Conservation (phyloP, 2,888 invertebrate species). For the Protophormia terraenovae region DNA sequence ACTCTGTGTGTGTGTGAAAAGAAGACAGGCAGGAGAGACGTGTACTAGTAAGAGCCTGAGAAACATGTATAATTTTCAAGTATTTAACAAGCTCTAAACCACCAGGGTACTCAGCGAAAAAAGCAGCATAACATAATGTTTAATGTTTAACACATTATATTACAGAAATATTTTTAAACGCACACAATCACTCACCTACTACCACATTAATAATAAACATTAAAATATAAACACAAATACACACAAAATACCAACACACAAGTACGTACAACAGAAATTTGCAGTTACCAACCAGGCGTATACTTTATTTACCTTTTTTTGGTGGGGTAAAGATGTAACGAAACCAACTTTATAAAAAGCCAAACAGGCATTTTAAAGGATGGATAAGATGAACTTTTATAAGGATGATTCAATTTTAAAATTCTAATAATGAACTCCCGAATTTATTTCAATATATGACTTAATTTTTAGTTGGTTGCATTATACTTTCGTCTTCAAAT, state of each 20-base stretch:
- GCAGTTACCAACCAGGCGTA: background rate
- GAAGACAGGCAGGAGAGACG: background rate
- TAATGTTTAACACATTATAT: conserved; percentile 62
- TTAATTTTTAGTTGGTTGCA: background rate
- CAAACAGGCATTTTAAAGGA: background rate
- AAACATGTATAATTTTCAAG: conserved; percentile 56
- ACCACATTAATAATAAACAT: background rate
- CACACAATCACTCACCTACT: background rate
- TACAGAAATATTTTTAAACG: background rate
- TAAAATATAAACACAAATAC: background rate
- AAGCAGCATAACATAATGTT: conserved; percentile 42
- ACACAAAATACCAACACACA: background rate
- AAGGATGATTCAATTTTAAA: too few relatives aligned
- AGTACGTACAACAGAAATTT: background rate
- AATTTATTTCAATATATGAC: too few relatives aligned
- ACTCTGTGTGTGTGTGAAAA: background rate
- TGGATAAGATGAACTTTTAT: too few relatives aligned
- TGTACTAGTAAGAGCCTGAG: background rate
- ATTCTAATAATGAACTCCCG: too few relatives aligned
- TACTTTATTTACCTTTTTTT: background rate
- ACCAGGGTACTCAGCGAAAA: conserved; percentile 52
- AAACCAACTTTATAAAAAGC: background rate
- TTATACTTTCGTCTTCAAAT: background rate
- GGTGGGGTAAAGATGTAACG: background rate
- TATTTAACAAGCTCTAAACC: conserved; percentile 70